Evolutionary conservation across 2,797 vertebrate species (phyloP), one percentile per base, ranked within the genome.

Genomic region (Trematomus bernacchii): DNA sequence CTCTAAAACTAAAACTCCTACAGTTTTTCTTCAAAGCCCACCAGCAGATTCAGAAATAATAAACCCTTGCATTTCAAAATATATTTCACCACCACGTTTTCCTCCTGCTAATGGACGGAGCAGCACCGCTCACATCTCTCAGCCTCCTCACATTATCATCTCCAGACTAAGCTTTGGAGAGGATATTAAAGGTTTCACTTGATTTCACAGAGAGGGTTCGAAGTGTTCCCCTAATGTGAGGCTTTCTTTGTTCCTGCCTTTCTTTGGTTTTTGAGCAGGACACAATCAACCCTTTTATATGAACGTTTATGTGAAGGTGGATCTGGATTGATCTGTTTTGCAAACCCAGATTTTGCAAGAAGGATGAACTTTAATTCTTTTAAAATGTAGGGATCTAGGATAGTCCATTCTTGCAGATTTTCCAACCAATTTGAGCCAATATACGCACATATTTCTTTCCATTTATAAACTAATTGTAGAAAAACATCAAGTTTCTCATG

Each of bases 61-160:
- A 27, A 27, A 27, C 27, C 4, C 27, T 27, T 23, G 23, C 23
- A 23, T 23, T 23, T 27, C 27, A 27, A 27, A 27, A 27, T 5
- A 27, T 27, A 27, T 27, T 21, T 27, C 72, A 48, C 50, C 66
- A 59, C 76, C 48, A 13, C 46, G 65, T 78, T 59, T 59, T 85
- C 69, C 54, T 51, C 8, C 76, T 51, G 78, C 86, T 89, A 83
- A 91, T 81, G 86, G 89, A 76, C 55, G 30, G 62, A 81, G 81
- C 66, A 14, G 72, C 76, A 33, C 77, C 59, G 68, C 60, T 77
- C 78, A 51, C 75, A 73, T 65, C 77, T 77, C 77, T 83, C 85
- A 66, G 77, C 71, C 59, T 54, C 1, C 27, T 3, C 27, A 19
- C 10, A 37, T 65, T 51, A 27, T 82, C 59, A 73, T 77, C 75